Conservation (phyloP, 2,888 invertebrate genomes). For the Molorchus minor region DNA sequence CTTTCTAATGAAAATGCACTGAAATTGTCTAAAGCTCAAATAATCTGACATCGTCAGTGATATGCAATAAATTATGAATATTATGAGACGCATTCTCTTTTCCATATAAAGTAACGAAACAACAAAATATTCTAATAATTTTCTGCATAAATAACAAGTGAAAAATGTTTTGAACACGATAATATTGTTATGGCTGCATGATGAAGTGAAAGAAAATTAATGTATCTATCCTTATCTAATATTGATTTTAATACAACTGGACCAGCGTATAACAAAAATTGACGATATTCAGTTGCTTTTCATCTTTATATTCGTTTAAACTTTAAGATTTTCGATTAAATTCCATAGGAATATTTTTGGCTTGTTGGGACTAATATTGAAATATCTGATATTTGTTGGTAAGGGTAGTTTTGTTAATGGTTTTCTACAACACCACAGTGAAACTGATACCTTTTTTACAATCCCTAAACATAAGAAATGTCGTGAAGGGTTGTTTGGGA, state of each 20-base stretch:
- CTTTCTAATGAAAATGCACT: conserved; percentile 27
- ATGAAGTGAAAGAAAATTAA: conserved; percentile 24
- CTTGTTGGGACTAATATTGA: neutral
- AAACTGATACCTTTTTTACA: conserved; percentile 24
- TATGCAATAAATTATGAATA: conserved; percentile 36
- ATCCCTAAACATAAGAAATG: conserved; percentile 34
- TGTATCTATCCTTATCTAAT: conserved; percentile 15
- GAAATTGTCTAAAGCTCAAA: conserved; percentile 29
- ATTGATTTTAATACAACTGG: conserved; percentile 27
- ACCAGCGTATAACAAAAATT: conserved; percentile 28
- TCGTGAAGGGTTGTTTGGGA: no score
- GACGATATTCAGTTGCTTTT: conserved; percentile 32
- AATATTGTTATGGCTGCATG: conserved; percentile 20
- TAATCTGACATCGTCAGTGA: conserved; percentile 29
- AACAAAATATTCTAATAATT: conserved; percentile 24
- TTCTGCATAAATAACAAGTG: conserved; percentile 20
- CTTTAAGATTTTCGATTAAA: conserved; percentile 19
- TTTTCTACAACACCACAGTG: conserved; percentile 22
- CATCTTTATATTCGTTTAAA: conserved; percentile 20
- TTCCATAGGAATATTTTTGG: conserved; percentile 4
- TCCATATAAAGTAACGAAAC: conserved; percentile 33
- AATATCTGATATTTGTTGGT: conserved; percentile 6
- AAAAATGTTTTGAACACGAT: neutral
- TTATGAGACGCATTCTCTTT: conserved; percentile 7
- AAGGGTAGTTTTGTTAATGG: conserved; percentile 16